Conservation (phyloP, 2,797 vertebrate species). For the Schizopygopsis pylzovi region DNA sequence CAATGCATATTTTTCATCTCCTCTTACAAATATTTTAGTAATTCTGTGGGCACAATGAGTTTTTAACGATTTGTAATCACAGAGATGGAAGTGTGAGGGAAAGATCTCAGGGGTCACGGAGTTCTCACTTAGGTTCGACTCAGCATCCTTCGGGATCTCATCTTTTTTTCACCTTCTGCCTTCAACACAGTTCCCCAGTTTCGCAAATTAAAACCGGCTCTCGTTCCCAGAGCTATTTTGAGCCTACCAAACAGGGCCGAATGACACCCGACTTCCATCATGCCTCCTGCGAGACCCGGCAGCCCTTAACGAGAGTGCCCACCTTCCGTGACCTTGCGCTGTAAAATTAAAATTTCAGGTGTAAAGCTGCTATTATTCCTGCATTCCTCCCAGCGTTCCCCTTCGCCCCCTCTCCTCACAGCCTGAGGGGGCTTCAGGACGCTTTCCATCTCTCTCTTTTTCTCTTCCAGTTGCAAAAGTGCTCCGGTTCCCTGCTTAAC, state of each 20-base stretch:
- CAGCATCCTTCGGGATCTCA: constrained; percentile 59
- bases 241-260: constrained; percentile 63
- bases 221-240: constrained; percentile 66
- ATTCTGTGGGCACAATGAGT: neutral
- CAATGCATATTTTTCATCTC: neutral
- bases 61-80: constrained; percentile 18
- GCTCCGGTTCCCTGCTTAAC: constrained; percentile 29
- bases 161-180: constrained; percentile 44
- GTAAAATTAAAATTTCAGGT: constrained; percentile 67
- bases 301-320: constrained; percentile 60
- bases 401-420: constrained; percentile 31
- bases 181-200: constrained; percentile 53
- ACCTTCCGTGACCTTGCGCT: constrained; percentile 60
- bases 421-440: constrained; percentile 29
- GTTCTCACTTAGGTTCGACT: constrained; percentile 60
- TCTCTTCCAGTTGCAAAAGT: constrained; percentile 20
- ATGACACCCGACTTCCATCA: constrained; percentile 72
- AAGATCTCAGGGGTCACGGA: constrained; percentile 41
- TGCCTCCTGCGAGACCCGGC: constrained; percentile 59
- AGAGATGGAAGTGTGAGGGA: neutral
- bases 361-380: constrained; percentile 64
- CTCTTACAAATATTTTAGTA: neutral
- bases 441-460: constrained; percentile 23
- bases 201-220: constrained; percentile 68
- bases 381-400: constrained; percentile 36